Evolutionary conservation across 1,140 invertebrate species (phyloP).

Genomic region (Laodelphax striatellus): DNA sequence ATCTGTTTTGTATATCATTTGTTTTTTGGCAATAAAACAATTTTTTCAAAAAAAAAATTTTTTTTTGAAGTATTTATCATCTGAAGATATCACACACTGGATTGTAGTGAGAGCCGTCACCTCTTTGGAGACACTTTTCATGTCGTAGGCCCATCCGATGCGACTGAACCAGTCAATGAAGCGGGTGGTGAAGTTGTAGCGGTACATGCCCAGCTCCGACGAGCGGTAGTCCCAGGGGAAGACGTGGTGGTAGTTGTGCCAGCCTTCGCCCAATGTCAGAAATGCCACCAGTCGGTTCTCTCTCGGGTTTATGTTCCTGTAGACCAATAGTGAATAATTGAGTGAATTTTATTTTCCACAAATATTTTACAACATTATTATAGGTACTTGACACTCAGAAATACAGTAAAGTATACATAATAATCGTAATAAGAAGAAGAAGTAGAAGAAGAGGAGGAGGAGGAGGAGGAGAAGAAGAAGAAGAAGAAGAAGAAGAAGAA

Average conservation of each 20-base stretch:
- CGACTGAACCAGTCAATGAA: slow-evolving; percentile 41
- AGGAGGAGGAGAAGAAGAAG: too few species aligned
- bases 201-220: slow-evolving; percentile 55
- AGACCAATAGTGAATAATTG: slow-evolving; percentile 36
- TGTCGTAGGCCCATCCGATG: slow-evolving; percentile 48
- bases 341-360: slow-evolving; percentile 28
- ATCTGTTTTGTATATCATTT: too few species aligned
- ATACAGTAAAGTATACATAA: too few species aligned
- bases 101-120: slow-evolving; percentile 37
- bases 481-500: too few species aligned
- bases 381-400: too few species aligned
- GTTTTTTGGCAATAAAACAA: too few species aligned
- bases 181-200: slow-evolving; percentile 64
- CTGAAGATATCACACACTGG: slow-evolving; percentile 61
- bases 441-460: too few species aligned
- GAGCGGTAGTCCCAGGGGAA: slow-evolving; percentile 74
- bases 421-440: too few species aligned
- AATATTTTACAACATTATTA: slow-evolving; percentile 5
- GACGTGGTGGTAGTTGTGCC: slow-evolving; percentile 75
- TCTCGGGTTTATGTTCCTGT: slow-evolving; percentile 47
- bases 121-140: slow-evolving; percentile 48
- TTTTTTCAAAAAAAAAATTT: too few species aligned
- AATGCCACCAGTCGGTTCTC: slow-evolving; percentile 35
- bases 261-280: slow-evolving; percentile 42
- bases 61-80: too few species aligned